Percentiles rank a stretch among this genome's conserved stretches.
These are phyloP conservation scores for Gambusia affinis DNA, from an alignment of 2,113 vertebrate genomes.

Conservation along the genomic window DNA sequence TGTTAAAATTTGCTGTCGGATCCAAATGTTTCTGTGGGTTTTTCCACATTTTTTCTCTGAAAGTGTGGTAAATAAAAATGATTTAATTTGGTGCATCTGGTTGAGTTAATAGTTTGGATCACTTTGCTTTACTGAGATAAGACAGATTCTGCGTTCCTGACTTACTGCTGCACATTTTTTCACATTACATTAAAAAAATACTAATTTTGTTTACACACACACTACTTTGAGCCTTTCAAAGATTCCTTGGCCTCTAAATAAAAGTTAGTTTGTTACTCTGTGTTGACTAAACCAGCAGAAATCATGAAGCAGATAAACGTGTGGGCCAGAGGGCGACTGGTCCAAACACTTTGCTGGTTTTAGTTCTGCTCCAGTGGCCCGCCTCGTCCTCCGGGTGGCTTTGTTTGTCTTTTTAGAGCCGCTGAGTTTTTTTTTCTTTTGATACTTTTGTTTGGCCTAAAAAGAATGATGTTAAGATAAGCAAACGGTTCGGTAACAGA, in stretches of 20 bases:
- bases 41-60: neutral
- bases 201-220: neutral
- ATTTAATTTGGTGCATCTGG: neutral
- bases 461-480: slow-evolving; percentile 29
- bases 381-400: slow-evolving; percentile 25
- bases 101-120: neutral
- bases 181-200: neutral
- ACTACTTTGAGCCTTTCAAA: neutral
- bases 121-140: neutral
- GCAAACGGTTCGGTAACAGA: slow-evolving; percentile 26
- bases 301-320: neutral
- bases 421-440: slow-evolving; percentile 20
- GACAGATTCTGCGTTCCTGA: neutral
- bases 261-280: neutral
- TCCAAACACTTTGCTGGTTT: slow-evolving; percentile 16
- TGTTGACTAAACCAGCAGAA: neutral
- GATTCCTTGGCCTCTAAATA: neutral
- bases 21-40: neutral
- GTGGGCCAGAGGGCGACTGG: slow-evolving; percentile 1
- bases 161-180: too few relatives aligned
- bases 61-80: neutral
- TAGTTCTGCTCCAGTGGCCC: slow-evolving; percentile 40
- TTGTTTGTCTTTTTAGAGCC: slow-evolving; percentile 18
- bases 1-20: neutral
- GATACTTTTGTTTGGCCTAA: slow-evolving; percentile 18